Evolutionary conservation across 2,888 invertebrate species (phyloP), one percentile per base, ranked within the genome.

Genomic region (Ectemnius cavifrons): DNA sequence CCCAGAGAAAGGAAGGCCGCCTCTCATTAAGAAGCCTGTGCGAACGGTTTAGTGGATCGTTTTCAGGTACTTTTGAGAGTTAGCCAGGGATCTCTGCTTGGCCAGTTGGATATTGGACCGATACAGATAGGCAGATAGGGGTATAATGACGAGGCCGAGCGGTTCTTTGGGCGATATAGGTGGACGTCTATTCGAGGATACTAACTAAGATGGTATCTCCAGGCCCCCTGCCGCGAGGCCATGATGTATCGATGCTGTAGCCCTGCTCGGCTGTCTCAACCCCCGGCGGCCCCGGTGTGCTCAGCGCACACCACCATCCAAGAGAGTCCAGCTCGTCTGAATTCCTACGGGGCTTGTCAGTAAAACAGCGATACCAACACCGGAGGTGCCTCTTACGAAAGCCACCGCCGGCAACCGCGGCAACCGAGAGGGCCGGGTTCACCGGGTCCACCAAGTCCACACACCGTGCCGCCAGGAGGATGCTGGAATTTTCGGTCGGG

Each of bases 231-330:
- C 87, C 85, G 90, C 82, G 86, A 63, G 80, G 47, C 83, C 86
- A 87, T 90, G 90, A 90, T 89, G 89, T 88, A 90, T 90, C 90
- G 90, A 88, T 89, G 86, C 86, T 82, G 86, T 86, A 87, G 86
- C 85, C 85, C 85, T 86, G 37, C 87, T 89, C 87, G 77, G 73
- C 75, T 78, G 80, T 70, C 80, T 72, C 78, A 73, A 71, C 67
- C 79, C 75, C 52, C 52, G 52, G 52, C 52, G 52, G 52, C 3
- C 52, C 52, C 52, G 16, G n/a, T 52, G 52, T 13, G 16, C 52
- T 4, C 52, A 4, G 16, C 52, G 16, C 52, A 52, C 76, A 69
- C 45, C 70, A 58, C 45, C 64, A 65, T 69, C 66, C 57, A 70
- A 59, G 46, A 59, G 52, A 59, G 62, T 45, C 45, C 18, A 46